Conservation (phyloP, 2,888 invertebrate genomes). For the Boloria euphrosyne region DNA sequence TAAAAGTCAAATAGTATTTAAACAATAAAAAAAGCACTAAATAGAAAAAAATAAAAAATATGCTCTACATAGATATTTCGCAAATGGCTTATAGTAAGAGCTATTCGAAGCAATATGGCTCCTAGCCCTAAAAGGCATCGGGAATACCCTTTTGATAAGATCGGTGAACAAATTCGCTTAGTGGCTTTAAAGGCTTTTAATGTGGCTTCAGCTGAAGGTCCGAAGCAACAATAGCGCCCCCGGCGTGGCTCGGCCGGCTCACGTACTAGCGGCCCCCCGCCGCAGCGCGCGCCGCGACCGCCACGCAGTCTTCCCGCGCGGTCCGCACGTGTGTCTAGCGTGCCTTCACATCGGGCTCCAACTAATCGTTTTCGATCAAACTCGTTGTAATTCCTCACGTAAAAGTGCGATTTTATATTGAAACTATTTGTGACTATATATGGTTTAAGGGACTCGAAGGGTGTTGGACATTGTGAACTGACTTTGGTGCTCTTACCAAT, state of each 20-base stretch:
- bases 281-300: slow-evolving; percentile 65
- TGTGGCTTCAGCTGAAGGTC: slow-evolving; percentile 35
- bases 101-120: neutral
- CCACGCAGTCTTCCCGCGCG: slow-evolving; percentile 83
- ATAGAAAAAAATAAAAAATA: too few species aligned
- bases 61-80: too few species aligned
- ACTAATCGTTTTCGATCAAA: slow-evolving; percentile 63
- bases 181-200: slow-evolving; percentile 38
- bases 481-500: slow-evolving; percentile 66
- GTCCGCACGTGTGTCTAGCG: slow-evolving; percentile 77
- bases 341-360: slow-evolving; percentile 58
- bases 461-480: slow-evolving; percentile 51
- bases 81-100: neutral
- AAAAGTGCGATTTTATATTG: slow-evolving; percentile 49
- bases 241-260: slow-evolving; percentile 53
- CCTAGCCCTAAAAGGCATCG: slow-evolving; percentile 16
- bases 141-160: slow-evolving; percentile 32
- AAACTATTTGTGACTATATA: slow-evolving; percentile 50
- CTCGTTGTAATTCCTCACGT: slow-evolving; percentile 53
- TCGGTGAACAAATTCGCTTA: slow-evolving; percentile 34
- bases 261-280: slow-evolving; percentile 58
- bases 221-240: slow-evolving; percentile 56
- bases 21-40: too few species aligned
- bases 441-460: slow-evolving; percentile 44
- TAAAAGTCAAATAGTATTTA: too few species aligned